Evolutionary conservation across 2,113 vertebrate species (phyloP).

Genomic region (Mobula hypostoma): DNA sequence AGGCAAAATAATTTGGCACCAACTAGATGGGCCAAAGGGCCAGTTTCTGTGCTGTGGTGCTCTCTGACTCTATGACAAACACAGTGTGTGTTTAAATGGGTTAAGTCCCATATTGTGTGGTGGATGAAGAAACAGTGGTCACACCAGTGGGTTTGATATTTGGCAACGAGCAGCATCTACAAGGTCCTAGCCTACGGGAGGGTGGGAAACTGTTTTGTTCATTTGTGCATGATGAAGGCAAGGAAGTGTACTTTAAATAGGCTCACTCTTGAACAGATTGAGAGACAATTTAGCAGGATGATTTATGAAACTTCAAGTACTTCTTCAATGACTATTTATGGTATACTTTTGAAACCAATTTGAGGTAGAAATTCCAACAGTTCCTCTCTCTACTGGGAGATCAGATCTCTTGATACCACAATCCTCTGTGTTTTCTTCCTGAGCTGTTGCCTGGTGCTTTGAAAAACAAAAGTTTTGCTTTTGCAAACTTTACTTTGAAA

Average conservation of each 20-base stretch:
- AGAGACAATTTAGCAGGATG: background rate
- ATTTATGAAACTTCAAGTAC: slow-evolving; percentile 26
- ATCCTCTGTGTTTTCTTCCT: background rate
- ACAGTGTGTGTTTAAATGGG: background rate
- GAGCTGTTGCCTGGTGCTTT: background rate
- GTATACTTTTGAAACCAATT: background rate
- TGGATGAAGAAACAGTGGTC: background rate
- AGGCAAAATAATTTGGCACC: no score
- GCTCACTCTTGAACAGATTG: background rate
- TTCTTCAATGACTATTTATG: slow-evolving; percentile 29
- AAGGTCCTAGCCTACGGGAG: background rate
- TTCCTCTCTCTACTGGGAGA: background rate
- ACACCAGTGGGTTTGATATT: background rate
- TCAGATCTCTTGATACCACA: background rate
- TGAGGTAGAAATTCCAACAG: slow-evolving; percentile 13
- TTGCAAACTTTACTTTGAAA: background rate
- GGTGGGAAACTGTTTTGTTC: background rate
- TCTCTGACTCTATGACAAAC: no score
- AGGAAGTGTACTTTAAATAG: background rate
- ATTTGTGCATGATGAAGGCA: background rate
- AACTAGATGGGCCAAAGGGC: no score
- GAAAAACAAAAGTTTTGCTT: slow-evolving; percentile 6
- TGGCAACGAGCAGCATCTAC: background rate
- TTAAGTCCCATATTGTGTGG: background rate
- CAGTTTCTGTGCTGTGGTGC: no score